A percentile compares a stretch with the other conserved stretches of the same genome.
phyloP scores from a whole-genome alignment of 1,140 invertebrate species.

The Mercenaria mercenaria region DNA sequence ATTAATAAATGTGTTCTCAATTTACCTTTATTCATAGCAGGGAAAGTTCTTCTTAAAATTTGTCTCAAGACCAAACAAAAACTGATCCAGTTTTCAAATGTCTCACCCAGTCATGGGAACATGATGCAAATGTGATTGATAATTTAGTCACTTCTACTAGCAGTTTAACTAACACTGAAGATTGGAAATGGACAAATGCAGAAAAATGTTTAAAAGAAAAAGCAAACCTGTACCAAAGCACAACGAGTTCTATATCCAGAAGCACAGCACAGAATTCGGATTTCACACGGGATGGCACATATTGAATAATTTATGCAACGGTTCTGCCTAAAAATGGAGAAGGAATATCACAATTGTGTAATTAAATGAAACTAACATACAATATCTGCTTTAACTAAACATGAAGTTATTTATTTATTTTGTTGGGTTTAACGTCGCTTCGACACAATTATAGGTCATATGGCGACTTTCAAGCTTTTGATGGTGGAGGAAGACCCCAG shows the following conservation, averaged over 20 bases:
- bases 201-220: neutral
- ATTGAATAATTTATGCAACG: too few relatives aligned
- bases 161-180: neutral
- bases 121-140: neutral
- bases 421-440: too few relatives aligned
- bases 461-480: too few relatives aligned
- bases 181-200: neutral
- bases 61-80: neutral
- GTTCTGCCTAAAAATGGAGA: too few relatives aligned
- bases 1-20: neutral
- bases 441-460: too few relatives aligned
- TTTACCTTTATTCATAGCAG: conserved; percentile 2
- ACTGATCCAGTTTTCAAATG: neutral
- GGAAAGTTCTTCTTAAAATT: neutral
- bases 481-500: too few relatives aligned
- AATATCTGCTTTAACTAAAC: too few relatives aligned
- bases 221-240: conserved; percentile 27
- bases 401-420: too few relatives aligned
- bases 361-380: too few relatives aligned
- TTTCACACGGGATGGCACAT: too few relatives aligned
- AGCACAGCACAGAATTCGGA: too few relatives aligned
- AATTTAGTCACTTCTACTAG: neutral
- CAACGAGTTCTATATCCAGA: conserved; percentile 37
- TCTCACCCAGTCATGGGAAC: neutral
- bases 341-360: too few relatives aligned